Evolutionary conservation across 2,797 vertebrate genomes (phyloP), one percentile per base, ranked within the genome.

Genomic region (Chiroxiphia lanceolata): DNA sequence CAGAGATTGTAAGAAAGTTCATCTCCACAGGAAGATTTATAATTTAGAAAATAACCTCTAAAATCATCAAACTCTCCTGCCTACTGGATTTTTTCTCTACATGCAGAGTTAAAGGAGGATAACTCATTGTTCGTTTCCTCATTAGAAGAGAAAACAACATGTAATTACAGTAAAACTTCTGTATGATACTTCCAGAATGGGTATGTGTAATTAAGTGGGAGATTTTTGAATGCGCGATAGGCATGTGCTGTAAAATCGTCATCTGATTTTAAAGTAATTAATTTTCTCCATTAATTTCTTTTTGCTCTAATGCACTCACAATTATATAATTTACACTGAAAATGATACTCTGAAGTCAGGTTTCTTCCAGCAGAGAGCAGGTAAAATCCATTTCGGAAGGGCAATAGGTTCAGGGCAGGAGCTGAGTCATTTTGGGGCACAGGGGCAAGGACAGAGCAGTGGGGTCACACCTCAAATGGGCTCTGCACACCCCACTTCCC

Each of bases 11-110:
- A 75, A 87, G 48, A 92, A 91, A 94, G 64, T 74, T 89, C 25
- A 42, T 68, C 69, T 94, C 76, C 44, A 53, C 3, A 3, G 54
- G 68, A 96, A 93, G 54, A 47, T 95, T 93, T 86, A 63, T 76
- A 72, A 88, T 83, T 95, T 86, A 48, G 44, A 94, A 95, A 93
- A 91, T 74, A 96, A 63, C 44, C 59, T 48, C 57, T 81, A 61
- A 93, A 93, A 65, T 82, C 40, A 67, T 72, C 3, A 1, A 48
- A 85, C 33, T 70, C 51, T 61, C 47, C 59, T 84, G 27, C 19
- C 54, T 76, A 51, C 67, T 92, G 56, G 20, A 94, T 65, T 92
- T 90, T 67, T 82, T 87, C 53, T 83, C 72, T 93, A 42, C 1
- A 1, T 68, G 53, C 21, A 93, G 78, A 86, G 51, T 71, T 92